phyloP scores from a whole-genome alignment of 2,797 vertebrate species.

The Peromyscus attwateri region DNA sequence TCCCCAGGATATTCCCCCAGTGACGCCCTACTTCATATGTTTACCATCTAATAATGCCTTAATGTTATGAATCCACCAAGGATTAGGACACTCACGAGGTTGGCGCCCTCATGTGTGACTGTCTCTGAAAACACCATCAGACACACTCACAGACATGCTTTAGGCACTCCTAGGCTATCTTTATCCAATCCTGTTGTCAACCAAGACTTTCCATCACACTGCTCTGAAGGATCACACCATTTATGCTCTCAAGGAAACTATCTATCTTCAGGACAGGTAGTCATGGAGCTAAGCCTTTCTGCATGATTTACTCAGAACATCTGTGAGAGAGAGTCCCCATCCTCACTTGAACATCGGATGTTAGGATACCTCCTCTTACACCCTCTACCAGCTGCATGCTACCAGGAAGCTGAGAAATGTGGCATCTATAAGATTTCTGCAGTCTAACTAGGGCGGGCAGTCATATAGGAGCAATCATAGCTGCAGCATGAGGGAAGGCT shows the following conservation, averaged over 20 bases:
- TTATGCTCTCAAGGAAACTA: not conserved
- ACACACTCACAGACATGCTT: not conserved
- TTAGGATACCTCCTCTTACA: not conserved
- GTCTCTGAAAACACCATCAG: not conserved
- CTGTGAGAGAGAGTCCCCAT: not conserved
- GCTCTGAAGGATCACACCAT: not conserved
- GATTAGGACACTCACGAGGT: not conserved
- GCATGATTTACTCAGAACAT: not conserved
- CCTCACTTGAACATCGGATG: not conserved
- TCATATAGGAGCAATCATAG: not conserved
- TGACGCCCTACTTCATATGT: no score
- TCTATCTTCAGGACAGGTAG: not conserved
- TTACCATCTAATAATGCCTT: not conserved
- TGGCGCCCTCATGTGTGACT: not conserved
- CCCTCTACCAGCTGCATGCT: not conserved
- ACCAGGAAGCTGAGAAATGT: not conserved
- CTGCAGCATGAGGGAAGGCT: not conserved
- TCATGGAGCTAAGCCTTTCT: not conserved
- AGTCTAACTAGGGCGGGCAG: not conserved
- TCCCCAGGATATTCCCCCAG: not conserved
- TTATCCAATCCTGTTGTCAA: not conserved
- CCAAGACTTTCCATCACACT: not conserved
- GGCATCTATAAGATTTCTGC: not conserved
- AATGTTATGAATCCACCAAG: not conserved
- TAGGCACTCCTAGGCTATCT: not conserved